Conservation (phyloP, 2,888 invertebrate genomes). For the Trachelus iudaicus region DNA sequence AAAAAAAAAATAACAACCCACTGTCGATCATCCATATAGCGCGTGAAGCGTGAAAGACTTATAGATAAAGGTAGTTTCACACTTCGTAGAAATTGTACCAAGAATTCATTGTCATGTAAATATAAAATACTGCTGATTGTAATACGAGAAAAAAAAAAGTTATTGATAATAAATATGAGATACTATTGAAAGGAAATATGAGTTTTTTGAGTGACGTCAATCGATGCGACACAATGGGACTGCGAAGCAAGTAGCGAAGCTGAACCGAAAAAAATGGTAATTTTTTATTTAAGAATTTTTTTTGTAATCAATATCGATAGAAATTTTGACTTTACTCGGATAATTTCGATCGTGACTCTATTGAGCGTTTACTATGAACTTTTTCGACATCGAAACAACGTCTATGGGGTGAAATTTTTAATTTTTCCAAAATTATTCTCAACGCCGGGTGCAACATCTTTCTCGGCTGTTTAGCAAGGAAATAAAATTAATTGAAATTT, state of each 20-base stretch:
- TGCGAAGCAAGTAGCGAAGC: background rate
- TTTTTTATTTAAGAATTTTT: background rate
- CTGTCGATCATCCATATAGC: background rate
- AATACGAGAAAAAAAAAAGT: background rate
- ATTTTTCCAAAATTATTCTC: background rate
- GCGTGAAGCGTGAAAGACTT: background rate
- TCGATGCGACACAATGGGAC: background rate
- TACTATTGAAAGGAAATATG: background rate
- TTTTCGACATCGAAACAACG: background rate
- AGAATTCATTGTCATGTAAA: background rate
- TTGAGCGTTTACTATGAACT: background rate
- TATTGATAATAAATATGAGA: constrained; percentile 2
- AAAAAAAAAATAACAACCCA: background rate
- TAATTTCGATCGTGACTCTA: background rate
- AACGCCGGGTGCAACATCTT: background rate
- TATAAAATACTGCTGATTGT: background rate
- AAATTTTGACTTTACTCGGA: background rate
- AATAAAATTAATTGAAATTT: background rate
- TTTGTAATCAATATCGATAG: background rate
- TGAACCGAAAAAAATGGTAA: background rate
- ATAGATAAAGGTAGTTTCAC: background rate
- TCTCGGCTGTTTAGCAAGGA: background rate
- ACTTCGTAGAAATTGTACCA: background rate
- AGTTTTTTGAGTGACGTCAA: background rate
- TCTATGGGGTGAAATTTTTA: background rate